Evolutionary conservation across 2,113 vertebrate genomes (phyloP).

Genomic region (Leptobrachium ailaonicum): DNA sequence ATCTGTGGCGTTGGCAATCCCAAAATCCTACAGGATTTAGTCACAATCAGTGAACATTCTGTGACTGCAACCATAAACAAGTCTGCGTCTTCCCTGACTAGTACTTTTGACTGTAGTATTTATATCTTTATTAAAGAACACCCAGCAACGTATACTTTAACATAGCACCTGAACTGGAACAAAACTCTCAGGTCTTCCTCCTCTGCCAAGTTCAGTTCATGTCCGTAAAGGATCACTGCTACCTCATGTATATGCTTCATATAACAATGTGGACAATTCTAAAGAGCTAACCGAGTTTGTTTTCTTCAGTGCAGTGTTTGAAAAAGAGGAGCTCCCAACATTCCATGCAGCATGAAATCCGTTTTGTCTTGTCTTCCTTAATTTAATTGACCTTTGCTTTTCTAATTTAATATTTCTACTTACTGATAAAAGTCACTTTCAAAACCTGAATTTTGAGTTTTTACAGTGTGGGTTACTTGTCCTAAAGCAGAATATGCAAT

Average conservation of each 20-base stretch:
- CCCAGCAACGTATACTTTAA: not conserved
- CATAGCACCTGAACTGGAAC: not conserved
- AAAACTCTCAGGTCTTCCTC: constrained; percentile 12
- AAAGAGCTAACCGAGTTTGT: not conserved
- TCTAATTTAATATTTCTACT: not conserved
- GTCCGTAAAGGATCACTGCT: not conserved
- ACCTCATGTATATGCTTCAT: constrained; percentile 12
- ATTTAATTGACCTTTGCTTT: not conserved
- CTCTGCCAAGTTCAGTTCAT: not conserved
- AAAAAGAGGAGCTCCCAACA: not conserved
- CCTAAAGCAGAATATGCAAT: no score
- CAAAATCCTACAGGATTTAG: constrained; percentile 87
- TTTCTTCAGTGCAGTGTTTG: not conserved
- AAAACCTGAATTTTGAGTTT: no score
- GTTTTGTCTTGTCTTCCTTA: not conserved
- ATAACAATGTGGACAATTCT: not conserved
- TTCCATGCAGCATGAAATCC: not conserved
- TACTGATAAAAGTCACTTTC: no score
- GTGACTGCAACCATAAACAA: not conserved
- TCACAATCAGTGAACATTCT: not conserved
- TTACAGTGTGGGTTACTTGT: no score
- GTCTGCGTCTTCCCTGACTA: not conserved
- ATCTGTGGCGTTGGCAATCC: constrained; percentile 95
- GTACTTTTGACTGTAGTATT: not conserved
- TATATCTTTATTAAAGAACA: not conserved